Conservation (phyloP, 2,888 invertebrate species). For the Mesochorus sp. region DNA sequence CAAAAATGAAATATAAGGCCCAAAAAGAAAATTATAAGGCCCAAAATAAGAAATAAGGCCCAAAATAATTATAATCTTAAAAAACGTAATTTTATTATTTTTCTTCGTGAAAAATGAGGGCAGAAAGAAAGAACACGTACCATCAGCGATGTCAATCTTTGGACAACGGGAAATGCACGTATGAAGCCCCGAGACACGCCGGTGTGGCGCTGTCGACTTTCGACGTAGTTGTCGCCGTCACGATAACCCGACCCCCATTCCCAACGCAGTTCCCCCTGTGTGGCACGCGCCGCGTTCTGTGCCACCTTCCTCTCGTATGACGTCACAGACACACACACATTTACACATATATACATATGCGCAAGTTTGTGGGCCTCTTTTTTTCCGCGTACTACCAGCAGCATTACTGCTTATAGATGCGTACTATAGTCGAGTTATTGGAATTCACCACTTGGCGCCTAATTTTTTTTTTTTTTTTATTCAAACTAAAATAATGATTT, state of each 20-base stretch:
- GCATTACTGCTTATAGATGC: background rate
- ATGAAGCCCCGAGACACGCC: background rate
- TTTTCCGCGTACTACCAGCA: conserved; percentile 18
- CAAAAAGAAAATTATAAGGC: too few species aligned
- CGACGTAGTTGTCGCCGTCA: conserved; percentile 38
- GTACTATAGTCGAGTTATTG: background rate
- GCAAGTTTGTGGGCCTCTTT: conserved; percentile 24
- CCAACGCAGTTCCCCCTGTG: conserved; percentile 53
- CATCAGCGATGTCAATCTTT: background rate
- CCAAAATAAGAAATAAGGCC: too few species aligned
- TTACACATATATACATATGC: too few species aligned
- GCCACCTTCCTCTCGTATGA: conserved; percentile 74
- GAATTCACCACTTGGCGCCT: too few species aligned
- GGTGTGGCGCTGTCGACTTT: conserved; percentile 20
- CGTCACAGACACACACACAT: conserved; percentile 71
- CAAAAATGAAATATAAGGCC: too few species aligned
- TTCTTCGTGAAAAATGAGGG: background rate
- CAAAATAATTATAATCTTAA: too few species aligned
- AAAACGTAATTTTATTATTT: too few species aligned
- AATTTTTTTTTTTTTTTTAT: too few species aligned
- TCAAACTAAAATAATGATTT: too few species aligned
- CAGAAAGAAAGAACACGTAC: background rate
- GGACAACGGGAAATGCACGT: background rate
- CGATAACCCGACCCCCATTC: conserved; percentile 55
- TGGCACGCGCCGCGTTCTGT: conserved; percentile 75